Base-by-base conservation (phyloP, 2,113 vertebrate species). In the Scatophagus argus region DNA sequence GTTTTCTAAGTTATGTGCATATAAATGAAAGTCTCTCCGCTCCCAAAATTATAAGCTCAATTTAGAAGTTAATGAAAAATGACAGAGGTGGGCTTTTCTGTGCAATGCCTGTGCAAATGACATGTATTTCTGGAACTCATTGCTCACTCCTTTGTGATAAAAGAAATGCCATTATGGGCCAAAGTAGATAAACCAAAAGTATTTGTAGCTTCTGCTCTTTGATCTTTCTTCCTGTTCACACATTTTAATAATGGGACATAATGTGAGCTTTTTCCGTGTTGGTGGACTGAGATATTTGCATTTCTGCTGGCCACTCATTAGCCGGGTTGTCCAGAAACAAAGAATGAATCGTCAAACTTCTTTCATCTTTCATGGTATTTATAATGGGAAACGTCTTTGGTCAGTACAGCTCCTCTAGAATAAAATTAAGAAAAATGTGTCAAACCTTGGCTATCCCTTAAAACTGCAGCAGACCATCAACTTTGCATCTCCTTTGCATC, bases 1-100 rank as follows among this genome's bases (percentile, higher is more conserved):
- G 11, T 79, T 85, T 79, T 85, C 21, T 79, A 76, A 86, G 58
- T 89, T 82, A 84, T 84, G 75, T 89, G 87, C 81, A 87, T 84
- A 70, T 54, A 65, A 84, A 87, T 87, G n/a, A 87, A 62, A 38
- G 63, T 76, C 14, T 81, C 78, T 16, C 61, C 78, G 49, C 44
- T 74, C 65, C 49, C 52, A 70, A 81, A 87, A 85, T 65, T 29
- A 54, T 32, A 13, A 67, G 39, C 60, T 23, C 41, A 67, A 59
- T 70, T 82, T 21, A 52, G 38, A 14, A 44, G n/a, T 62, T 83
- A 70, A 90, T 81, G 23, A 75, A 85, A 82, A 74, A 64, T 61
- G 49, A 75, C 39, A 61, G 52, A 49, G 5, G 21, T 72, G 64
- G 6, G 25, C 52, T 36, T 67, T 66, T 69, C 25, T 65, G 13